Conservation (phyloP, 1,140 invertebrate species). For the Papilio aristodemus region DNA sequence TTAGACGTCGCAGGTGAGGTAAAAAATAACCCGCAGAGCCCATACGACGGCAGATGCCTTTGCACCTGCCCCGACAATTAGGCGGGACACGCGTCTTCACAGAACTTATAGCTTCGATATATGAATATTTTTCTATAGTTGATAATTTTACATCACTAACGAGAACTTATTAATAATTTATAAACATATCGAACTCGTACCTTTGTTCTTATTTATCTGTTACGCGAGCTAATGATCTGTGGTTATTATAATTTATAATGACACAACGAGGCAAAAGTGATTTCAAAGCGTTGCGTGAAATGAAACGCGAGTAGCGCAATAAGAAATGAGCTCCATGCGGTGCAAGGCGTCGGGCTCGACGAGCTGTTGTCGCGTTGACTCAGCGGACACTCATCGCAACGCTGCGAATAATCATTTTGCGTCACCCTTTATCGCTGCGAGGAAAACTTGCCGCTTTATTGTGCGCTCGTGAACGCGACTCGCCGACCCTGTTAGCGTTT, state of each 20-base stretch:
- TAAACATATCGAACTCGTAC: conserved; percentile 1
- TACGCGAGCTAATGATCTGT: not conserved
- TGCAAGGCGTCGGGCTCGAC: conserved; percentile 40
- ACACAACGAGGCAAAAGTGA: conserved; percentile 31
- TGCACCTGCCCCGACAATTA: conserved; percentile 73
- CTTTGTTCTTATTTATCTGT: conserved; percentile 12
- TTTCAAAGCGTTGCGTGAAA: conserved; percentile 39
- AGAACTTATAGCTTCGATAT: conserved; percentile 36
- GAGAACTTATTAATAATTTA: conserved; percentile 5
- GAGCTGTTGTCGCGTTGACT: conserved; percentile 51
- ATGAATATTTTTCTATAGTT: conserved; percentile 32
- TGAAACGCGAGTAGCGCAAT: conserved; percentile 43
- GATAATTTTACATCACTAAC: conserved; percentile 19
- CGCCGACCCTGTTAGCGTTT: conserved; percentile 45
- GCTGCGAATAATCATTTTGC: conserved; percentile 77
- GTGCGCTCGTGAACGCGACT: conserved; percentile 46
- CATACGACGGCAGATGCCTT: conserved; percentile 69
- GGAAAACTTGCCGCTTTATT: conserved; percentile 65
- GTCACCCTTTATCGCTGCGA: conserved; percentile 72
- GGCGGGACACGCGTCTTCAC: conserved; percentile 63
- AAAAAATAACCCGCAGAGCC: conserved; percentile 57
- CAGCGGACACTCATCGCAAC: conserved; percentile 73
- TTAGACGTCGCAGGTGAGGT: conserved; percentile 45
- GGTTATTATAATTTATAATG: conserved; percentile 13
- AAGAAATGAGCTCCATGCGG: conserved; percentile 45